Evolutionary conservation across 2,113 vertebrate species (phyloP), one percentile per base, ranked within the genome.

Genomic region (Antigone vipio): DNA sequence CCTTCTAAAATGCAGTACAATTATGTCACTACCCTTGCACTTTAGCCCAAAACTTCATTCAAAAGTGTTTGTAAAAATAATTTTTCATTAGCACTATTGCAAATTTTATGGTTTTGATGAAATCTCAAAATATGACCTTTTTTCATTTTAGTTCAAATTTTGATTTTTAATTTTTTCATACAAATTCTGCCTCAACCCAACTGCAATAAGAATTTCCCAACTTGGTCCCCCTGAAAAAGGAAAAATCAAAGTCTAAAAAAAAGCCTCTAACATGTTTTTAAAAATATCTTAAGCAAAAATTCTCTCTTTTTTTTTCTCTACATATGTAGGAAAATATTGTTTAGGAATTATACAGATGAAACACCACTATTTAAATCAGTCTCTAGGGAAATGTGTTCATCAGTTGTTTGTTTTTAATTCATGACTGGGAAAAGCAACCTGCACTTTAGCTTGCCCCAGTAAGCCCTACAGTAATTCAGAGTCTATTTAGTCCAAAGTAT

Each of bases 401-500:
- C 40, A 38, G 30, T 75, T 95, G 45, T 76, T 91, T 89, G 49
- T 20, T 92, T 95, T 85, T 76, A 92, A 69, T 76, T 64, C 87
- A 85, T 69, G 45, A 66, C 66, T 84, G 47, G 79, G 79, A 90
- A 90, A 90, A 92, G 58, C 77, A 95, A 88, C 77, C 82, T 92
- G 59, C 52, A 63, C 72, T 96, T 92, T 23, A 77, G 45, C 50
- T 90, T 77, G 63, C 12, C 23, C 85, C 71, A 83, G 55, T 85
- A 93, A 96, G 26, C 50, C 71, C 67, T 73, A 79, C 34, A 83
- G 75, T 93, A 85, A 96, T 83, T 92, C 89, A 85, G 38, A 85
- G 13, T 79, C 66, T 88, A 60, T 85, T 78, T 55, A 79, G 38
- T 75, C 35, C 42, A 2, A 92, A 93, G 66, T 73, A 89, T 95